These are phyloP conservation scores for Gracilinanus agilis DNA, from an alignment of 2,113 vertebrate species.

Conservation along the genomic window DNA sequence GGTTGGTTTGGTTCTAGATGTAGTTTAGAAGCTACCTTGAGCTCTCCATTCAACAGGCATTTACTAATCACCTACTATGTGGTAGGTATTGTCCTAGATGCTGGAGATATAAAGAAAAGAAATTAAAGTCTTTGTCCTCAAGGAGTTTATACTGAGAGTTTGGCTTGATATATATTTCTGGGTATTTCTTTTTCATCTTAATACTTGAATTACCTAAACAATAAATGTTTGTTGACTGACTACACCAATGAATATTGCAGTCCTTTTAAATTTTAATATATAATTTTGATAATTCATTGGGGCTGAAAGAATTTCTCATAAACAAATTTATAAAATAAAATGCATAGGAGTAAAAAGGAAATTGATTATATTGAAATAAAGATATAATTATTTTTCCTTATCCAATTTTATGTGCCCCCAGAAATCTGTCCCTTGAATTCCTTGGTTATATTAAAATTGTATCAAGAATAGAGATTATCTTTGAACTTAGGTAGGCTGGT, in stretches of 20 bases:
- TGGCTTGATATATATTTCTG: not conserved
- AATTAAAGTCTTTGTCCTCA: not conserved
- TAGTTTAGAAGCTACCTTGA: constrained; percentile 62
- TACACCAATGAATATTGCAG: not conserved
- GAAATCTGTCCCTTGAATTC: no score
- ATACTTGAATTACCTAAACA: not conserved
- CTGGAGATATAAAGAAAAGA: not conserved
- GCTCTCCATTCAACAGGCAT: not conserved
- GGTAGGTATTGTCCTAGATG: not conserved
- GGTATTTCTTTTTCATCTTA: not conserved
- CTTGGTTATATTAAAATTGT: no score
- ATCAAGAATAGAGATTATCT: not conserved
- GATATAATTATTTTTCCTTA: no score
- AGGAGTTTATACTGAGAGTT: not conserved
- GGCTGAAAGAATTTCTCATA: not conserved
- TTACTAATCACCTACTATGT: not conserved
- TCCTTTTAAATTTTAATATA: not conserved
- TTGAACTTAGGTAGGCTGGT: not conserved
- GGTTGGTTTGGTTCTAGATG: constrained; percentile 46
- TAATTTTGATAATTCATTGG: not conserved
- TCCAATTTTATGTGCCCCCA: no score
- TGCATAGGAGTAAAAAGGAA: no score
- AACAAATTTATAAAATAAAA: no score
- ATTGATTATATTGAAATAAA: no score
- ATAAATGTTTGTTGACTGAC: not conserved